These are phyloP conservation scores for Agonopterix alstromeriana DNA, from an alignment of 2,888 invertebrate species.

Conservation along the genomic window DNA sequence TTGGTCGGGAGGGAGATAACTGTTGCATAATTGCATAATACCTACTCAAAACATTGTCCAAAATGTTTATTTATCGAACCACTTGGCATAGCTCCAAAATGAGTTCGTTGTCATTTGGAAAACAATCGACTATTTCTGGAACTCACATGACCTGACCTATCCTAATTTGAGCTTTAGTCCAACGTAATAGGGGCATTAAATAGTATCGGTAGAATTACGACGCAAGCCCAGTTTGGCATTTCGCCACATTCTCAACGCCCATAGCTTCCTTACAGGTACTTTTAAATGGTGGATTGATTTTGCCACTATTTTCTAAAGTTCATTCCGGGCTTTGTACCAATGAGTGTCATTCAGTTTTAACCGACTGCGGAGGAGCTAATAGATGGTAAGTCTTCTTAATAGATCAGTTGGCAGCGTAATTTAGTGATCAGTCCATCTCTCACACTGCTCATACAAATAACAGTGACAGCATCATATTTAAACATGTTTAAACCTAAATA, in stretches of 20 bases:
- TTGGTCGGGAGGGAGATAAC: not conserved
- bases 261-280: too few relatives aligned
- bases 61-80: not conserved
- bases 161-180: conserved; percentile 2
- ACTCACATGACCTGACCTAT: conserved; percentile 10
- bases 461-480: too few relatives aligned
- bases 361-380: too few relatives aligned
- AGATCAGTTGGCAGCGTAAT: too few relatives aligned
- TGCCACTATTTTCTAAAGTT: too few relatives aligned
- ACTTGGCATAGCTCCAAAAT: conserved; percentile 24
- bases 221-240: conserved; percentile 1
- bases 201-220: not conserved
- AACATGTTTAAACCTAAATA: too few relatives aligned
- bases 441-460: too few relatives aligned
- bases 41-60: not conserved
- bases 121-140: conserved; percentile 25
- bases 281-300: too few relatives aligned
- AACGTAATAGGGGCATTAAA: not conserved
- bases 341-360: too few relatives aligned
- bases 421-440: too few relatives aligned
- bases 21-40: conserved; percentile 1
- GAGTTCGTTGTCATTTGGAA: conserved; percentile 34
- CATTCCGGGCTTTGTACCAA: too few relatives aligned
- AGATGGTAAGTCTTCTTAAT: too few relatives aligned
- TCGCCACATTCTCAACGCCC: not conserved